Conservation (phyloP, 2,113 vertebrate genomes). For the Tricholaema leucomelas region DNA sequence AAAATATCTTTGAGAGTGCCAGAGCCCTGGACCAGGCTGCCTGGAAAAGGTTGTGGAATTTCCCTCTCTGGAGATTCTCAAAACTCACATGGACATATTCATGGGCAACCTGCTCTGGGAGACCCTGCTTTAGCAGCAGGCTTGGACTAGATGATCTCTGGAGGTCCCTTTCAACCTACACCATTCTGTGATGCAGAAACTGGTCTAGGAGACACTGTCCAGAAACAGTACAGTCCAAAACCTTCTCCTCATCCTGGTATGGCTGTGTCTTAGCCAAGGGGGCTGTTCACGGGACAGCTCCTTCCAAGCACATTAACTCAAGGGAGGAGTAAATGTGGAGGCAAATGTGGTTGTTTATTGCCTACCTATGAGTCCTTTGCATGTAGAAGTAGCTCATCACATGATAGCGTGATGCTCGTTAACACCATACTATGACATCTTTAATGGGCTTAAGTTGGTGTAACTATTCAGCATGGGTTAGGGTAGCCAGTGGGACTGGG, state of each 20-base stretch:
- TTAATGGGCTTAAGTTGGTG: neutral
- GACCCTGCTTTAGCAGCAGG: no score
- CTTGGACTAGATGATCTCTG: no score
- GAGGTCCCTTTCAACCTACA: no score
- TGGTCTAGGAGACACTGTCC: neutral
- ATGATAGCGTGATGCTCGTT: fast-evolving
- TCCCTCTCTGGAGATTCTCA: no score
- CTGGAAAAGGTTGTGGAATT: no score
- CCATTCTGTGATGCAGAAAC: no score
- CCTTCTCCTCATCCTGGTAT: neutral
- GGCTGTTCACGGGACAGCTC: neutral
- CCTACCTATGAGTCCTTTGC: neutral
- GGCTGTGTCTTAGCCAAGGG: neutral
- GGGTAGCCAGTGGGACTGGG: neutral
- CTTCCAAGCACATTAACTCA: neutral
- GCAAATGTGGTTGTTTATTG: fast-evolving
- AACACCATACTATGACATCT: neutral
- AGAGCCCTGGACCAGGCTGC: no score
- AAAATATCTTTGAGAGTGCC: no score
- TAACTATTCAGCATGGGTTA: neutral
- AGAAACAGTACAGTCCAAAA: neutral
- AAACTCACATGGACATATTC: no score
- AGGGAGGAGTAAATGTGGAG: neutral
- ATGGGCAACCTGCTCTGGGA: no score
- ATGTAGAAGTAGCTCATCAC: fast-evolving